Base-by-base conservation (phyloP, 2,797 vertebrate species). In the Clamator glandarius region DNA sequence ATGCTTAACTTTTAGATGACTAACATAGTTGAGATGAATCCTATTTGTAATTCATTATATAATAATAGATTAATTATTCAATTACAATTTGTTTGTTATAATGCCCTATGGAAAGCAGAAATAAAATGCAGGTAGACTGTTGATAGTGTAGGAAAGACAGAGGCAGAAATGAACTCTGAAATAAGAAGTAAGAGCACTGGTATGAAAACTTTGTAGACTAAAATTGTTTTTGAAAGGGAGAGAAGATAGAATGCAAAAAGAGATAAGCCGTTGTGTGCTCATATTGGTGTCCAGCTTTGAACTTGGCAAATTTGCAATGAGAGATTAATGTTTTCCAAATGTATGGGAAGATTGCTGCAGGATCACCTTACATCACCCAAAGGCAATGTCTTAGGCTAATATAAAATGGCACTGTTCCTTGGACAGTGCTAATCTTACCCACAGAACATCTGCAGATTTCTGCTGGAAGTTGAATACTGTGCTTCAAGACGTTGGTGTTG, bases 401-500 rank as follows among this genome's bases (percentile, higher is more conserved):
- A 10, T 42, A 80, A 44, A 70, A 74, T 52, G 87, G 68, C 54
- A 93, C 15, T 61, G 59, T 50, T 90, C 50, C 11, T 31, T 46
- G 28, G 46, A 50, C 61, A 92, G 74, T 74, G 63, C 50, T 84
- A 67, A 75, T 94, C 69, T 87, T 91, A 52, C 52, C 5, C 5
- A 5, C n/a, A 35, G 74, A 96, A 85, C 75, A 89, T 75, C 68
- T 90, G 86, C 36, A 42, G 50, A 13, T 90, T 90, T 94, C 78
- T 92, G 75, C 72, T 95, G 51, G 54, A 72, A 87, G 62, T 25
- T 78, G 69, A 46, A 48, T 66, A 3, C 42, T 50, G 35, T 84
- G 78, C 48, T 87, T 55, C 1, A 15, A 81, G 79, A 57, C 58
- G 72, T 21, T 39, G 75, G 54, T 0, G 3, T 6, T 2, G 24